Evolutionary conservation across 2,888 invertebrate genomes (phyloP).

Genomic region (Agrotis puta): DNA sequence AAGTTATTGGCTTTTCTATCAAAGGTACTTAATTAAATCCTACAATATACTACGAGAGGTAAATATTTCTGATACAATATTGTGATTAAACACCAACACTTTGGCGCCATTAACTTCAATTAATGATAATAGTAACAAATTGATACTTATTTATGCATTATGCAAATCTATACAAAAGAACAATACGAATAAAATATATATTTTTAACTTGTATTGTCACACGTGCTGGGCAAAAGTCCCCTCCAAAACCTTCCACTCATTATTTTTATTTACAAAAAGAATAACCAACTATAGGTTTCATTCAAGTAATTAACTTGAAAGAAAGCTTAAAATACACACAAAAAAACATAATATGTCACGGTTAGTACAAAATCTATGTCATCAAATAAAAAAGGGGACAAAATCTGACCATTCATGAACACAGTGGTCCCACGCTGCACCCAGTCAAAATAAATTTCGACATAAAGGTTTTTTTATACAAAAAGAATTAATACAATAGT

Average conservation of each 20-base stretch:
- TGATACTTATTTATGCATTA: not conserved
- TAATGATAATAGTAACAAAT: not conserved
- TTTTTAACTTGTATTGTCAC: too few species aligned
- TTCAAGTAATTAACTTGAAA: too few species aligned
- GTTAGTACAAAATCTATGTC: conserved; percentile 55
- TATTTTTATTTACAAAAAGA: too few species aligned
- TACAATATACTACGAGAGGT: not conserved
- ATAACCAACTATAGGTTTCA: too few species aligned
- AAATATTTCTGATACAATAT: conserved; percentile 21
- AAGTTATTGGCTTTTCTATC: not conserved
- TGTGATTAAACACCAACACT: conserved; percentile 11
- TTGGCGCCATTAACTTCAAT: not conserved
- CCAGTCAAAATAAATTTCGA: conserved; percentile 72
- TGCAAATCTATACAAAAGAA: not conserved
- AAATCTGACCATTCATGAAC: conserved; percentile 23
- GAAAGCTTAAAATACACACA: conserved; percentile 23
- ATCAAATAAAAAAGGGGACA: conserved; percentile 47
- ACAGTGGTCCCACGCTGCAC: conserved; percentile 71
- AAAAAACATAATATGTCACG: conserved; percentile 5
- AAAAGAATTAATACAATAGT: conserved; percentile 61
- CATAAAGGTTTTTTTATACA: conserved; percentile 54
- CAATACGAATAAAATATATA: not conserved
- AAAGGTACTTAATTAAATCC: not conserved
- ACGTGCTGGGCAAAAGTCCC: too few species aligned
- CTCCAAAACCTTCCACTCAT: too few species aligned